phyloP scores from a whole-genome alignment of 2,888 invertebrate genomes.

The Mactromeris polynyma region DNA sequence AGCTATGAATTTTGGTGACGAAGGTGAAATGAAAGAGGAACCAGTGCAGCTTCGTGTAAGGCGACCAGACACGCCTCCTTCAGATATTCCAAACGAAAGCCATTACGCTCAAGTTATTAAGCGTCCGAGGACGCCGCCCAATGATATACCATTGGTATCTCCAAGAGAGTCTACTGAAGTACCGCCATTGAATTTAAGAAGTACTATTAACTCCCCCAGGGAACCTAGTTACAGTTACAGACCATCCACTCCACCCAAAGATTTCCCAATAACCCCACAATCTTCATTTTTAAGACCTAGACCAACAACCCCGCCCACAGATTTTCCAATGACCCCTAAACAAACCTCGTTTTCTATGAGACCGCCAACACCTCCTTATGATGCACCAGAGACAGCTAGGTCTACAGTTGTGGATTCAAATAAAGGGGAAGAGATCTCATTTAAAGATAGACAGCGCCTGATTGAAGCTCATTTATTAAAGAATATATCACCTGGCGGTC shows the following conservation, averaged over 20 bases:
- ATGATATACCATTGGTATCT: slow-evolving; percentile 64
- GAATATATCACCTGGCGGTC: slow-evolving; percentile 26
- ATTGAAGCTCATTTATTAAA: slow-evolving; percentile 64
- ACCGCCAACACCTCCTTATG: slow-evolving; percentile 58
- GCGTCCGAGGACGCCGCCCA: slow-evolving; percentile 57
- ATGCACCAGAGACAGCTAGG: slow-evolving; percentile 45
- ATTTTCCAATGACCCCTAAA: slow-evolving; percentile 61
- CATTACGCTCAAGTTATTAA: slow-evolving; percentile 47
- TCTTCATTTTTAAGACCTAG: slow-evolving; percentile 53
- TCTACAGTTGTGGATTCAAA: slow-evolving; percentile 43
- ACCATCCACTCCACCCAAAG: slow-evolving; percentile 58
- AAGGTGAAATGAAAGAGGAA: slow-evolving; percentile 39
- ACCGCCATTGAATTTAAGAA: slow-evolving; percentile 59
- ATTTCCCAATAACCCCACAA: slow-evolving; percentile 63
- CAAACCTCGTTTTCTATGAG: slow-evolving; percentile 20
- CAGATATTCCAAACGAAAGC: slow-evolving; percentile 52
- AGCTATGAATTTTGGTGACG: slow-evolving; percentile 59
- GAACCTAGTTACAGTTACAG: slow-evolving; percentile 37
- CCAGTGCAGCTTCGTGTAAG: slow-evolving; percentile 52
- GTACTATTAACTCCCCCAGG: slow-evolving; percentile 52
- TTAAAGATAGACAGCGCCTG: slow-evolving; percentile 61
- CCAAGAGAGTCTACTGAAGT: slow-evolving; percentile 67
- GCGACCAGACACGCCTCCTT: slow-evolving; percentile 57
- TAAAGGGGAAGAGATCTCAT: slow-evolving; percentile 63
- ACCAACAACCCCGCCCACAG: slow-evolving; percentile 55